Percentiles rank a stretch among this genome's conserved stretches.
Conservation (phyloP, 2,888 invertebrate species). For the Mellilla xanthometata region DNA sequence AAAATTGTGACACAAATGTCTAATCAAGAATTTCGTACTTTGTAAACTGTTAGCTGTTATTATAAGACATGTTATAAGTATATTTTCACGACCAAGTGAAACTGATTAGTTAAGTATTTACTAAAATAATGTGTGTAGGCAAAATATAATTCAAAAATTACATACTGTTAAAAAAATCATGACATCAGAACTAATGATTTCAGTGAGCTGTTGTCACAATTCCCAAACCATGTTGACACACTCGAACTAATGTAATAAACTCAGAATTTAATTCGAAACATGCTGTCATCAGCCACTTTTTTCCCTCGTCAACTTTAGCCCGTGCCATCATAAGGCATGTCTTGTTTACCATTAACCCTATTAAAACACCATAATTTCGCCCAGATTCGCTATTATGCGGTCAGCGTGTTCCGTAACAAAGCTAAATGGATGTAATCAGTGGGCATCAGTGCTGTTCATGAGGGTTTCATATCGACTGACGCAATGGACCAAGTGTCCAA, state of each 20-base stretch:
- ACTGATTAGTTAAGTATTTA: too few relatives aligned
- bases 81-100: too few relatives aligned
- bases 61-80: too few relatives aligned
- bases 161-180: too few relatives aligned
- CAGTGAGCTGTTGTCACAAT: neutral
- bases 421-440: slow-evolving; percentile 72
- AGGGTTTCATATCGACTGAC: slow-evolving; percentile 65
- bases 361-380: slow-evolving; percentile 60
- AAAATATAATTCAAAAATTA: too few relatives aligned
- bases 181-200: neutral
- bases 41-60: too few relatives aligned
- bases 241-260: too few relatives aligned
- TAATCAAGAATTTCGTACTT: too few relatives aligned
- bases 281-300: slow-evolving; percentile 31
- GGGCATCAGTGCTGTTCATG: slow-evolving; percentile 44
- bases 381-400: slow-evolving; percentile 65
- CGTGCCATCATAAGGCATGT: slow-evolving; percentile 39
- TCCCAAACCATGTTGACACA: too few relatives aligned
- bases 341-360: slow-evolving; percentile 60
- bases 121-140: too few relatives aligned
- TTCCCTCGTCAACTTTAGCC: slow-evolving; percentile 34
- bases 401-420: slow-evolving; percentile 55
- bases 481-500: slow-evolving; percentile 73
- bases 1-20: too few relatives aligned
- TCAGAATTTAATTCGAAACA: slow-evolving; percentile 6